Evolutionary conservation across 2,888 invertebrate genomes (phyloP), one percentile per base, ranked within the genome.

Genomic region (Micoletzkya japonica): DNA sequence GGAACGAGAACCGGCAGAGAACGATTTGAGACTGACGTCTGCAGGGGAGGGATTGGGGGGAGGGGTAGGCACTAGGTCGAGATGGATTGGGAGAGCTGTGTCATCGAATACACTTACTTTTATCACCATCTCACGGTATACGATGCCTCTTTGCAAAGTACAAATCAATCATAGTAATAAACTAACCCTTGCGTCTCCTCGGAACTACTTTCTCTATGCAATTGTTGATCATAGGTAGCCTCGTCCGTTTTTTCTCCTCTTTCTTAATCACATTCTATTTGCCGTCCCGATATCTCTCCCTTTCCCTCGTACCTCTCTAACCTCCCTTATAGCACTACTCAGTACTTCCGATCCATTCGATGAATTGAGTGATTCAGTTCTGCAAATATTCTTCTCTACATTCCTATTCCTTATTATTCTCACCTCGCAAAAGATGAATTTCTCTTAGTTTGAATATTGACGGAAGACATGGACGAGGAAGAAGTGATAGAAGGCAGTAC

Each of bases 231-330:
- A 28, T 6, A 2, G 64, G 64, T 3, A 66, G 54, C 32, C 39
- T 34, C 10, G 54, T 54, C 28, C 64, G 52, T 26, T 30, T 66
- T 10, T n/a, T 2, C 4, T 66, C 64, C 20, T 66, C 36, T 49
- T 32, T 66, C 2, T 54, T 24, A 36, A 64, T 10, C 4, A 59
- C 36, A 3, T 36, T 32, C 14, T 10, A 37, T 59, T 24, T 57
- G 26, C 14, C 14, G 6, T 57, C 7, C 30, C 14, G n/a, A n/a
- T n/a, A n/a, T n/a, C n/a, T n/a, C n/a, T n/a, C n/a, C n/a, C n/a
- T n/a, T n/a, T n/a, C n/a, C n/a, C n/a, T n/a, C n/a, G 3, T 14
- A 66, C 64, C 64, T 66, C 64, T 66, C 64, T 34, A 4, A 66
- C 64, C 54, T 66, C 64, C 7, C 54, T 50, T 24, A 66, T 66